Conservation (phyloP, 2,797 vertebrate genomes). For the Fistularia commersonii region DNA sequence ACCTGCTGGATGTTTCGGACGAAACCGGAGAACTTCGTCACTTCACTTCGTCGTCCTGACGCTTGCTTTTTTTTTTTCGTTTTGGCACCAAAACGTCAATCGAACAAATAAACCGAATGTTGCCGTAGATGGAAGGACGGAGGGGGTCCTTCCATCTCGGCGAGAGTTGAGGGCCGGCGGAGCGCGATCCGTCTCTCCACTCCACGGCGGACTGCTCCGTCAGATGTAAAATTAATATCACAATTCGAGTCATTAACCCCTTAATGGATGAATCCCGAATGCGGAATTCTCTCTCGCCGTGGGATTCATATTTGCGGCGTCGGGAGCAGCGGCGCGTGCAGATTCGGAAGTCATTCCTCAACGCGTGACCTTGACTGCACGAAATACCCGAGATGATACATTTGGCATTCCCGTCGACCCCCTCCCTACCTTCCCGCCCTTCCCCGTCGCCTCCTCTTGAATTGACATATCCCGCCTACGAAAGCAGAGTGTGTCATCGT, state of each 20-base stretch:
- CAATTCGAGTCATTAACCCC: conserved; percentile 56
- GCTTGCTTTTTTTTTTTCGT: no score
- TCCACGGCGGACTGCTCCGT: conserved; percentile 28
- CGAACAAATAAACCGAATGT: conserved; percentile 59
- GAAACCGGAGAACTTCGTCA: no score
- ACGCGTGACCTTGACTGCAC: conserved; percentile 37
- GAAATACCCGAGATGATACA: no score
- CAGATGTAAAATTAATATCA: conserved; percentile 54
- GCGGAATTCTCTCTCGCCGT: conserved; percentile 19
- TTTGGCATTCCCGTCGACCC: no score
- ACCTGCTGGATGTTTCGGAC: no score
- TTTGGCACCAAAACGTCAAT: conserved; percentile 56
- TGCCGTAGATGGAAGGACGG: conserved; percentile 28
- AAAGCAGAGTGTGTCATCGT: conserved; percentile 13
- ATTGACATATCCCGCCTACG: conserved; percentile 16
- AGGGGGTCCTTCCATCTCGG: conserved; percentile 45
- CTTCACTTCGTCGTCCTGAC: no score
- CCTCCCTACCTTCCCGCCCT: no score
- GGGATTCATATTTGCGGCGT: conserved; percentile 24
- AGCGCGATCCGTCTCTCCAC: conserved; percentile 24
- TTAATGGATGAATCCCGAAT: conserved; percentile 46
- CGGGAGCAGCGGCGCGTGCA: conserved; percentile 4
- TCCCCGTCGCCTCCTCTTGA: conserved; percentile 2
- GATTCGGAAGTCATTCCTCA: neutral
- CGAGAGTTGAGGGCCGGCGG: conserved; percentile 47